Conservation (phyloP, 2,888 invertebrate genomes). For the Synergus gifuensis region DNA sequence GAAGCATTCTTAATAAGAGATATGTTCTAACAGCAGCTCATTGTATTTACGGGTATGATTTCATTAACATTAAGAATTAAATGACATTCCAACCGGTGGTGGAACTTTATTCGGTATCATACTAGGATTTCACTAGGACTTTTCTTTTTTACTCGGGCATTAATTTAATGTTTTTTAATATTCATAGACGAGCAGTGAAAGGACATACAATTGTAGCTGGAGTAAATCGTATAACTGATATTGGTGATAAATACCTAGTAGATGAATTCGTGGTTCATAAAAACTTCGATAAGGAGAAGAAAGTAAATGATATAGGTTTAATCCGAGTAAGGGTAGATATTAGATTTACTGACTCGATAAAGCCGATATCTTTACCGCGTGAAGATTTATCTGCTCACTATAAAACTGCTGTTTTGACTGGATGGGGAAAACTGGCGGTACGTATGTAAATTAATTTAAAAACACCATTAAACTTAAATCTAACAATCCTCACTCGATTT, state of each 20-base stretch:
- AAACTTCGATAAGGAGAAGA: background rate
- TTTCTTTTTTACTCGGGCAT: no score
- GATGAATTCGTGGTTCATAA: background rate
- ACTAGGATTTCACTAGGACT: no score
- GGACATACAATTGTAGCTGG: constrained; percentile 5
- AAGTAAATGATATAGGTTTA: background rate
- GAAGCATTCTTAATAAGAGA: constrained; percentile 12
- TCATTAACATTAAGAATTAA: no score
- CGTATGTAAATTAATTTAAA: background rate
- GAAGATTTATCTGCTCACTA: background rate
- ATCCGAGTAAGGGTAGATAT: constrained; percentile 4
- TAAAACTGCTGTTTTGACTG: background rate
- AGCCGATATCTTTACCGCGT: background rate
- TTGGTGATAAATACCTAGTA: background rate
- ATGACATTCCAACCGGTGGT: no score
- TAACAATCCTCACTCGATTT: no score
- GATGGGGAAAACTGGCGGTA: background rate
- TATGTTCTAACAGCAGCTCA: constrained; percentile 42
- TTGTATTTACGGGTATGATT: constrained; percentile 9
- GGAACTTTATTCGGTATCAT: no score
- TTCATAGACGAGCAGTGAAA: background rate
- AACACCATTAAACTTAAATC: no score
- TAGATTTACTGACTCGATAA: background rate
- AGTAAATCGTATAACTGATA: background rate
- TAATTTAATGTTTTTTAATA: background rate